Evolutionary conservation across 2,797 vertebrate genomes (phyloP).

Genomic region (Coregonus suidteri): DNA sequence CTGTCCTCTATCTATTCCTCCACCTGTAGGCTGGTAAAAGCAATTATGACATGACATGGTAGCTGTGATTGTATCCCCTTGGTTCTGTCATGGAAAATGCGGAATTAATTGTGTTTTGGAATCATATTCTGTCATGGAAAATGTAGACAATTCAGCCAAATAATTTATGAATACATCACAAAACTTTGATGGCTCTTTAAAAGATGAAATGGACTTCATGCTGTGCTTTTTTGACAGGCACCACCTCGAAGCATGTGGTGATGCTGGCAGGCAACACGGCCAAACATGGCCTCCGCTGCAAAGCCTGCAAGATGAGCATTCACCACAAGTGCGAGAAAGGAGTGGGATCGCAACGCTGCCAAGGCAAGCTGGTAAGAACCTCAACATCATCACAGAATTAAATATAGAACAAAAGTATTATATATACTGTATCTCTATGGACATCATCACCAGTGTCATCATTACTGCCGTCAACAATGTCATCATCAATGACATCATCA

Average conservation of each 20-base stretch:
- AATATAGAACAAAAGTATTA: not conserved
- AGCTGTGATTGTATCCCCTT: no score
- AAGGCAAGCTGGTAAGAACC: slow-evolving; percentile 97
- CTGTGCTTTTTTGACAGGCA: slow-evolving; percentile 60
- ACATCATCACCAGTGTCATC: not conserved
- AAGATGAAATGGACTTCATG: not conserved
- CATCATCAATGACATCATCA: no score
- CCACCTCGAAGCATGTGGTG: slow-evolving; percentile 76
- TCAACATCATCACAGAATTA: not conserved
- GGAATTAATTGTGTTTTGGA: no score
- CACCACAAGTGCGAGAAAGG: slow-evolving; percentile 94
- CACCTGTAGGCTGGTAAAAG: not conserved
- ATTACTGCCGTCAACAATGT: no score
- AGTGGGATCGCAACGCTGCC: slow-evolving; percentile 89
- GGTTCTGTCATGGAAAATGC: no score
- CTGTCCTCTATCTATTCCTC: not conserved
- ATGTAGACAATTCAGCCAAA: no score
- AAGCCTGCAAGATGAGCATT: slow-evolving; percentile 99
- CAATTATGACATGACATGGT: not conserved
- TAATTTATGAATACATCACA: no score
- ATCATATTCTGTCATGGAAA: no score
- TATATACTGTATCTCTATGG: not conserved
- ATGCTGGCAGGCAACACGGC: slow-evolving; percentile 86
- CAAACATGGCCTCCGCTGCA: slow-evolving; percentile 95
- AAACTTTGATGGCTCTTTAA: not conserved